Conservation (phyloP, 2,113 vertebrate species). For the Melanerpes formicivorus region DNA sequence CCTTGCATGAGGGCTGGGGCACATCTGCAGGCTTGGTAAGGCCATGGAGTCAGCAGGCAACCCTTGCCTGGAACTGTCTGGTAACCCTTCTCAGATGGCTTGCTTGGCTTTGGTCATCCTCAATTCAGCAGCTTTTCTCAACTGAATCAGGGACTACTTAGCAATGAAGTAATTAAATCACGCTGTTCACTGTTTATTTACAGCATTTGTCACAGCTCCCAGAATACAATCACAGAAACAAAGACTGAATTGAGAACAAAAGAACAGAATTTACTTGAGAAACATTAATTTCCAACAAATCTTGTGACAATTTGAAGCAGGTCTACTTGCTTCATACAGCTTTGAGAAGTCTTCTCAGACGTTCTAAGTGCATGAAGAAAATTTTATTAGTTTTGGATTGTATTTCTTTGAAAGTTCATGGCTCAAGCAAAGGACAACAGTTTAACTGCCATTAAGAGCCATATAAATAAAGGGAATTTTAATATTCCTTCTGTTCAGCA, state of each 20-base stretch:
- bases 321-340: not conserved
- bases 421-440: not conserved
- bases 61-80: not conserved
- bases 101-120: accelerated
- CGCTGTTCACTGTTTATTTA: not conserved
- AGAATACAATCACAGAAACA: not conserved
- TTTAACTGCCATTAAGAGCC: not conserved
- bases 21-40: not conserved
- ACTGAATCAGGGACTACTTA: not conserved
- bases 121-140: slow-evolving; percentile 20
- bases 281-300: not conserved
- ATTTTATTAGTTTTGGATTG: not conserved
- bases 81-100: accelerated
- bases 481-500: not conserved
- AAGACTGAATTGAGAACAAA: slow-evolving; percentile 28
- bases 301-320: not conserved
- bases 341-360: not conserved
- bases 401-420: not conserved
- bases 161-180: not conserved
- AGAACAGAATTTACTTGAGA: not conserved
- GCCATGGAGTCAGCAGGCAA: not conserved
- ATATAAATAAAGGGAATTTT: not conserved
- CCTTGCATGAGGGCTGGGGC: accelerated
- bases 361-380: not conserved
- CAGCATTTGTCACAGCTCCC: not conserved